Evolutionary conservation across 1,140 invertebrate genomes (phyloP).

Genomic region (Drosophila insularis): DNA sequence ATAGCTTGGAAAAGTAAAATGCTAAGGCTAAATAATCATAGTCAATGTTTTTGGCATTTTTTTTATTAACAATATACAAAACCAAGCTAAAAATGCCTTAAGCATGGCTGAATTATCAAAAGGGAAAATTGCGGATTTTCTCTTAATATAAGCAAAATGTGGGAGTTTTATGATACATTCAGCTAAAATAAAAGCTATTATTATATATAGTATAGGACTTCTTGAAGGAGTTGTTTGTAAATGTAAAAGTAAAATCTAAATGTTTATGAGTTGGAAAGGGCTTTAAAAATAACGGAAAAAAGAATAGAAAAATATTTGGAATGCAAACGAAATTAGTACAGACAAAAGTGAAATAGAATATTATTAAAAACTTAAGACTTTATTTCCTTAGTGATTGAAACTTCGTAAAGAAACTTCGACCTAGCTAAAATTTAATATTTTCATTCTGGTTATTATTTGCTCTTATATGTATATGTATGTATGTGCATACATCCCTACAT

Average conservation of each 20-base stretch:
- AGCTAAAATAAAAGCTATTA: neutral
- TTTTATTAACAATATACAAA: neutral
- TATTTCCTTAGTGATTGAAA: neutral
- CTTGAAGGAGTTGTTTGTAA: neutral
- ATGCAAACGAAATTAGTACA: too few relatives aligned
- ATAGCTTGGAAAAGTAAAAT: conserved; percentile 60
- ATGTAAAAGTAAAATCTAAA: too few relatives aligned
- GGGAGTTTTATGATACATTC: neutral
- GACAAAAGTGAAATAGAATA: too few relatives aligned
- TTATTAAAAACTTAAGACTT: too few relatives aligned
- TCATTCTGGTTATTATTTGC: conserved; percentile 25
- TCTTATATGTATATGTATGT: neutral
- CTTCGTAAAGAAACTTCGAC: neutral
- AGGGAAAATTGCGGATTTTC: neutral
- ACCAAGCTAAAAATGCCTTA: neutral
- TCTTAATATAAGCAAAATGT: neutral
- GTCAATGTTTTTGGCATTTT: neutral
- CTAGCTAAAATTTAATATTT: neutral
- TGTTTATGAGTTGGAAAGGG: too few relatives aligned
- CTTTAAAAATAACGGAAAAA: too few relatives aligned
- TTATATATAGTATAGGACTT: neutral
- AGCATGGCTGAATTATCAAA: neutral
- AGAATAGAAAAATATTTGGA: too few relatives aligned
- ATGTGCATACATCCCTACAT: neutral
- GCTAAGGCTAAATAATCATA: conserved; percentile 23